Evolutionary conservation across 1,140 invertebrate genomes (phyloP).

Genomic region (Hyphantria cunea): DNA sequence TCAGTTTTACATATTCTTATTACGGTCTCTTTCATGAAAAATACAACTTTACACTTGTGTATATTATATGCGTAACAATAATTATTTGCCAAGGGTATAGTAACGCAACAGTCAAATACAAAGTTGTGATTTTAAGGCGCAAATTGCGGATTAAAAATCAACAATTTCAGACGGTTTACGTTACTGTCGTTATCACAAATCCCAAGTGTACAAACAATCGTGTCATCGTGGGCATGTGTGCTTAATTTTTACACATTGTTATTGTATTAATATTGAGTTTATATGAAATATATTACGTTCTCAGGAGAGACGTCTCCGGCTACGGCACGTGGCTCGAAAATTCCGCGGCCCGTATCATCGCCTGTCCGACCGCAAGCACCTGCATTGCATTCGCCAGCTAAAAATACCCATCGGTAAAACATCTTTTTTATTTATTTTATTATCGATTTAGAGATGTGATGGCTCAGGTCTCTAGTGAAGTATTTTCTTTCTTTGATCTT

Average conservation of each 20-base stretch:
- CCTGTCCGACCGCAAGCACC: conserved; percentile 81
- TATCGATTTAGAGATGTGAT: no score
- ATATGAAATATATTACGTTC: neutral
- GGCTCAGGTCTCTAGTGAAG: no score
- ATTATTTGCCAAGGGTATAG: no score
- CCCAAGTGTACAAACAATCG: conserved; percentile 18
- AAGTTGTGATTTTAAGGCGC: no score
- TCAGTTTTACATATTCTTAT: no score
- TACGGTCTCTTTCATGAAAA: no score
- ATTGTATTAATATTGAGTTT: neutral
- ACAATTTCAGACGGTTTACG: no score
- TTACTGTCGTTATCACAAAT: neutral
- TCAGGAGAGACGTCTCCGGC: conserved; percentile 80
- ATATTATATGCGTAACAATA: no score
- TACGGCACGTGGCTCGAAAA: conserved; percentile 81
- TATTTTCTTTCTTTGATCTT: no score
- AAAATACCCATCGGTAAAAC: conserved; percentile 64
- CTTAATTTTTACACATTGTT: neutral
- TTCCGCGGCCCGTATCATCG: conserved; percentile 79
- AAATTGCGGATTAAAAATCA: no score
- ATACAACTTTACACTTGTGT: no score
- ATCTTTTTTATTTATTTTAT: neutral
- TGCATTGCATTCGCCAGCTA: conserved; percentile 62
- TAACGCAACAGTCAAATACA: no score
- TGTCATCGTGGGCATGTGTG: neutral